A percentile compares a stretch with the other conserved stretches of the same genome.
Evolutionary conservation across 2,113 vertebrate genomes (phyloP).

Genomic region (Corvus cornix): DNA sequence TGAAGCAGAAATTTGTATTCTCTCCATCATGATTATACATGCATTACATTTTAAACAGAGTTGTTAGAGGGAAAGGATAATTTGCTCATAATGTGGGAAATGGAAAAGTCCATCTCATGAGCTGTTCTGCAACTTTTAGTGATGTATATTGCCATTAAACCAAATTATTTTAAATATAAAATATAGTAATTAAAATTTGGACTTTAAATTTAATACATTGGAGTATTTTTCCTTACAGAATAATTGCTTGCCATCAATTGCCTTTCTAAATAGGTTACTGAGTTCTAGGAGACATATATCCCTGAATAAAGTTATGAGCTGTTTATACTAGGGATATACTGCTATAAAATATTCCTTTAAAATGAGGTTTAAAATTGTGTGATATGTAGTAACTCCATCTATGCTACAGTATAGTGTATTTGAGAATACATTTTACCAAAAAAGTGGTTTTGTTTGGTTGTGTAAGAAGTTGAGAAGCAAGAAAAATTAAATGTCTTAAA

Average conservation of each 20-base stretch:
- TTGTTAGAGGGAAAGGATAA: neutral
- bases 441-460: neutral
- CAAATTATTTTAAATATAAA: slow-evolving; percentile 14
- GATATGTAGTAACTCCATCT: neutral
- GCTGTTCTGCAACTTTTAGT: neutral
- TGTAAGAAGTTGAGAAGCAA: neutral
- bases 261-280: neutral
- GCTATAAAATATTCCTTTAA: neutral
- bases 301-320: neutral
- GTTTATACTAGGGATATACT: neutral
- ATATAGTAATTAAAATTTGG: neutral
- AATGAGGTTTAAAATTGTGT: neutral
- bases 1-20: neutral
- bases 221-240: neutral
- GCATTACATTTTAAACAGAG: neutral
- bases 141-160: neutral
- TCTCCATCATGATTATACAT: neutral
- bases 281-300: neutral
- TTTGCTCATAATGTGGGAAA: neutral
- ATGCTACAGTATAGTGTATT: neutral
- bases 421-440: neutral
- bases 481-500: neutral
- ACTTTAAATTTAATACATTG: neutral
- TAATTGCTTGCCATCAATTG: neutral
- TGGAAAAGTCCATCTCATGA: neutral